A percentile compares a stretch with the other conserved stretches of the same genome.
Conservation (phyloP, 2,113 vertebrate genomes). For the Albula glossodonta region DNA sequence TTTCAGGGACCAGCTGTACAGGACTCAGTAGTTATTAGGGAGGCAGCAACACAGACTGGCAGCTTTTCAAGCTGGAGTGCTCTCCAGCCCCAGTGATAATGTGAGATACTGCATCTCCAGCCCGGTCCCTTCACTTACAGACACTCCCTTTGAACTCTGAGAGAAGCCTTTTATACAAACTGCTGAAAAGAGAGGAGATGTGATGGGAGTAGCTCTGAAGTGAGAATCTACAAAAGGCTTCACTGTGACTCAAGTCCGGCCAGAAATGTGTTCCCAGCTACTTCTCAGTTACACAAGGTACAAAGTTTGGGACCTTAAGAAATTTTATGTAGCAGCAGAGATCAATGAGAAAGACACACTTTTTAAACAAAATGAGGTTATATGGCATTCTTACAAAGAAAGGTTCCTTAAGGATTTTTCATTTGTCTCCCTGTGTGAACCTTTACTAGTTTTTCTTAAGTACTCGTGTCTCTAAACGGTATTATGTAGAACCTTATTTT, state of each 20-base stretch:
- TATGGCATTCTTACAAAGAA: too few species aligned
- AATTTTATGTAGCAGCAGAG: not conserved
- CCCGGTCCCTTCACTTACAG: not conserved
- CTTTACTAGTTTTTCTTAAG: too few species aligned
- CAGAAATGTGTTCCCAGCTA: not conserved
- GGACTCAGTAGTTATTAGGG: not conserved
- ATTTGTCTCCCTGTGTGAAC: too few species aligned
- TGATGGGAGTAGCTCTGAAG: not conserved
- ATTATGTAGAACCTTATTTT: too few species aligned
- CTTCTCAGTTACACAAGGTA: not conserved
- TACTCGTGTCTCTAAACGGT: too few species aligned
- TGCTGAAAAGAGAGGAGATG: not conserved
- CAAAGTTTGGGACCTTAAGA: not conserved
- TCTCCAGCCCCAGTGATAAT: not conserved
- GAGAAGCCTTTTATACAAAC: not conserved
- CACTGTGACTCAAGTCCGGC: not conserved
- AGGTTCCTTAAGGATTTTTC: too few species aligned
- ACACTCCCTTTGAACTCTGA: not conserved
- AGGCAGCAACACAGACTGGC: not conserved
- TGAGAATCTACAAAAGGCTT: not conserved
- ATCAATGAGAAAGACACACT: too few species aligned
- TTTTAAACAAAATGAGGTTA: too few species aligned
- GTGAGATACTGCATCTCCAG: not conserved
- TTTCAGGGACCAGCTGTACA: not conserved
- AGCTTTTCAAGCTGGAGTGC: not conserved